Base-by-base conservation (phyloP, 2,797 vertebrate species). In the Rhinatrema bivittatum region DNA sequence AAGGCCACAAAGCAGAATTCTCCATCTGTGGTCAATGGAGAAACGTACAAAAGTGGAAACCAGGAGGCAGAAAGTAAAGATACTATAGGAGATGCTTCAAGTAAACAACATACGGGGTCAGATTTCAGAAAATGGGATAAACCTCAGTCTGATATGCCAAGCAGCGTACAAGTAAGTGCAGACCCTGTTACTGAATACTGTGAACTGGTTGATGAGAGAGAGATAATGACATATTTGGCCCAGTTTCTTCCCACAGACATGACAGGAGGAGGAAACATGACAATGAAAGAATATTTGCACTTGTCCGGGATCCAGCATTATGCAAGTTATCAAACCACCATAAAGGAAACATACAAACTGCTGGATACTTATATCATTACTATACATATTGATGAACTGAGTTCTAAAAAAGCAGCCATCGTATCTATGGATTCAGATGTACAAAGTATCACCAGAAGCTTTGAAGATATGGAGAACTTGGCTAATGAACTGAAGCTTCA, bases 391-490 rank as follows among this genome's bases (percentile, higher is more conserved):
- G 62, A 59, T 14, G 50, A 48, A 26, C 35, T 20, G 8, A 12
- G 24, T 16, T 26, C 34, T 16, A 46, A 21, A 7, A 33, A 48
- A 16, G 20, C 40, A 13, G 62, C 43, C 10, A 34, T 33, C 10
- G 34, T 72, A 8, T 26, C 20, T 3, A 14, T 59, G 10, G 30
- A 65, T 3, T 47, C 41, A 3, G 40, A 64, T 5, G 39, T 66
- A 36, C 47, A 57, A 11, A 42, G 58, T 16, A 47, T 63, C 9
- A 53, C 49, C 22, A 40, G 29, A 22, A 64, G 59, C 12, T 60
- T 66, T 43, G 60, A 72, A 39, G 45, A 44, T 36, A 56, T 67
- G 10, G 66, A 67, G 21, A 32, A 22, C 9, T 10, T 72, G 23
- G 56, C 49, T 2, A 56, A 34, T 24, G 42, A 62, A 9, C 36